Base-by-base conservation (phyloP, 2,888 invertebrate genomes). In the Temnothorax rugatulus region DNA sequence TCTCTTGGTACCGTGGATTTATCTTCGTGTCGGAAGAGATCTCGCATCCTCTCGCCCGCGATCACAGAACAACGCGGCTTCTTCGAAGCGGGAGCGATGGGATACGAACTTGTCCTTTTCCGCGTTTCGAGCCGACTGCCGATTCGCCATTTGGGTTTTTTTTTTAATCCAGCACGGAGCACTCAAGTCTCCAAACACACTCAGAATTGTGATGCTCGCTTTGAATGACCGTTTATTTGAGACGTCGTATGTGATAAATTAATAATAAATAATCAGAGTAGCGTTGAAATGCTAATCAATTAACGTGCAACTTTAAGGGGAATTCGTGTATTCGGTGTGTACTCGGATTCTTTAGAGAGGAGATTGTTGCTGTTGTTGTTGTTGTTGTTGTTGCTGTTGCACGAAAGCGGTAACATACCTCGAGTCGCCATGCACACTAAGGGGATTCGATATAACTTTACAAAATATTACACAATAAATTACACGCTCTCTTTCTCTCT, bases 381-480 rank as follows among this genome's bases (percentile, higher is more conserved):
- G 29, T 52, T 63, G 75, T 18, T 52, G 52, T n/a, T 29, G 3
- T 29, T 0, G 29, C 29, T 79, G 79, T 59, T 71, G 73, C 79
- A 81, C 59, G 59, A 81, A 73, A 81, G 73, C 73, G 79, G 59
- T 81, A 81, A 81, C 73, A 34, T 81, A 71, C 73, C 79, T 81
- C 79, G 73, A 81, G 79, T 81, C 73, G 79, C 47, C 79, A 73
- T 71, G 59, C 59, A 57, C 57, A 59, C 59, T 81, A 81, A 71
- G 44, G 59, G 59, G 34, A 44, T 34, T 73, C 59, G 73, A 71
- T 81, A 73, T 61, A 81, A 73, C 79, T 71, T 81, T 81, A 81
- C 79, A 81, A 81, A 81, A 81, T 81, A 34, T 81, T 73, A 81
- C 73, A 81, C 73, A 81, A 81, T 76, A 76, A 76, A 76, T 71